Evolutionary conservation across 2,797 vertebrate genomes (phyloP).

Genomic region (Etheostoma nigrum): DNA sequence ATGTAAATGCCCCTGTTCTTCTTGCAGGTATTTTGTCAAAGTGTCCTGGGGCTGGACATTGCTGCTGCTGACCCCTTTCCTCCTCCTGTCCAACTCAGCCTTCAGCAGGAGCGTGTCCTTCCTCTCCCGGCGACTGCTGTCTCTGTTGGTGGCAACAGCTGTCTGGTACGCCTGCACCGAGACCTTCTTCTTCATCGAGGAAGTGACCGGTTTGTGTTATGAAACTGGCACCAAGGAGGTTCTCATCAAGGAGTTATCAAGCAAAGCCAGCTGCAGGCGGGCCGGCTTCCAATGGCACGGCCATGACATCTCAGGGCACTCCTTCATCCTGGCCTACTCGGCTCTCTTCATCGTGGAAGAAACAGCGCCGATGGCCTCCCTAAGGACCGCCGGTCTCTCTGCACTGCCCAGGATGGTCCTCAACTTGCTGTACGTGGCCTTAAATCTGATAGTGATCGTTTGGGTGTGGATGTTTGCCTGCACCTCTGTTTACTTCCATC

Average conservation of each 20-base stretch:
- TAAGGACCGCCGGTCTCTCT: slow-evolving; percentile 69
- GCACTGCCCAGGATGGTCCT: slow-evolving; percentile 66
- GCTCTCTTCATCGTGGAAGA: slow-evolving; percentile 93
- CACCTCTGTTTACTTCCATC: slow-evolving; percentile 95
- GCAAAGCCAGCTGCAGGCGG: slow-evolving; percentile 85
- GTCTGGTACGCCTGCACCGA: slow-evolving; percentile 90
- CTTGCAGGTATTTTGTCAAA: slow-evolving; percentile 94
- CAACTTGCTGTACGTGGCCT: slow-evolving; percentile 85
- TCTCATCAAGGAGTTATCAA: slow-evolving; percentile 58
- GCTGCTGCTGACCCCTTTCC: slow-evolving; percentile 92
- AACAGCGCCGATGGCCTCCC: slow-evolving; percentile 83
- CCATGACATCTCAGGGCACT: slow-evolving; percentile 96
- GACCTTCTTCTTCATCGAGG: slow-evolving; percentile 89
- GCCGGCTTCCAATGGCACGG: slow-evolving; percentile 89
- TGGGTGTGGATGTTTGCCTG: slow-evolving; percentile 96
- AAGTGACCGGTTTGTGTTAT: slow-evolving; percentile 88
- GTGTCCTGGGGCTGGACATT: slow-evolving; percentile 96
- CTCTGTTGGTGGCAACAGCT: slow-evolving; percentile 88
- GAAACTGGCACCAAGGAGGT: slow-evolving; percentile 34
- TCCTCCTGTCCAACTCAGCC: slow-evolving; percentile 87
- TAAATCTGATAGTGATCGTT: slow-evolving; percentile 86
- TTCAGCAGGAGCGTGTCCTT: slow-evolving; percentile 70
- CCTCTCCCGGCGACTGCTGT: slow-evolving; percentile 83
- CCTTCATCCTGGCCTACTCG: slow-evolving; percentile 93
- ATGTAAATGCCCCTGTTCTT: neutral